Evolutionary conservation across 2,113 vertebrate genomes (phyloP), one percentile per base, ranked within the genome.

Genomic region (Upupa epops): DNA sequence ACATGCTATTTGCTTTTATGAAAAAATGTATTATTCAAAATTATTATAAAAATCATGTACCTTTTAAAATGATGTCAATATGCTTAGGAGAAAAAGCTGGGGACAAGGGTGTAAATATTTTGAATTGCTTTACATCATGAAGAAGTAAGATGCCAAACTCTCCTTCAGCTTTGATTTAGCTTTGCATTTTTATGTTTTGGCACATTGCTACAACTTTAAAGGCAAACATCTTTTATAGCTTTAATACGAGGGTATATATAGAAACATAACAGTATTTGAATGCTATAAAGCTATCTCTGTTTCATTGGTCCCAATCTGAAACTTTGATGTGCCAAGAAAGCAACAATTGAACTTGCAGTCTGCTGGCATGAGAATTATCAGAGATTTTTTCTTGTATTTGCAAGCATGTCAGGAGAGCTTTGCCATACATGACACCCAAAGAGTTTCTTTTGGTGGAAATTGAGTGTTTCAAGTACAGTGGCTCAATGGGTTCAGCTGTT

Each of bases 341-440:
- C 3, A 56, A 56, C 85, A 85, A 56, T 84, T 17, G 20, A 74
- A 25, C 73, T 75, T 87, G 25, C 22, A 86, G 86, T 88, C 55
- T 77, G 45, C 45, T 49, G 77, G 86, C 85, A 77, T 31, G 9
- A 84, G 36, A 75, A 87, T 17, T 95, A 93, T 63, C 46, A 74
- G 85, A 74, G 46, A 74, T 72, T 54, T 94, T 12, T 61, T 96
- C 96, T 82, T 83, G 13, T 56, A 52, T 96, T 94, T 95, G 79
- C 70, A 96, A 93, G 96, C 72, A 64, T 48, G 74, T 68, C 19
- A 69, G 22, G 52, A 89, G 68, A 61, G 8, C n/a, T 69, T 89
- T 94, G 66, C 92, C 90, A 94, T 72, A 96, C 88, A 81, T 83
- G 86, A 88, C 86, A 91, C 83, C 70, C 88, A 95, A 95, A 90